Base-by-base conservation (phyloP, 1,140 invertebrate genomes). In the Arion vulgaris region DNA sequence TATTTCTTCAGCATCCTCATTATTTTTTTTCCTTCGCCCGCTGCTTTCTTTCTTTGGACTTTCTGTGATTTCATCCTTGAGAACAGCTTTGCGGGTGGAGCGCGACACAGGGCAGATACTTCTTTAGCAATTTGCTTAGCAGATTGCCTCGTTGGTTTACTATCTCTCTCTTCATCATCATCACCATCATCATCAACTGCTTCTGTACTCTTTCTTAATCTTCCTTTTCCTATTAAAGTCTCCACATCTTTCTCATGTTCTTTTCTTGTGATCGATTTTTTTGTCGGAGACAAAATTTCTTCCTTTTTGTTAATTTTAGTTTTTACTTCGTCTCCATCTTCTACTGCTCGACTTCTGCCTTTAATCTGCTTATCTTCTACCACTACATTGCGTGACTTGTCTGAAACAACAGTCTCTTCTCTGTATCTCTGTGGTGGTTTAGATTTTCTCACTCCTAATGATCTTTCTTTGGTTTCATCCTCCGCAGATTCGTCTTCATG, bases 221-320 rank as follows among this genome's bases (percentile, higher is more conserved):
- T 83, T 77, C 83, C 57, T n/a, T 39, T 79, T 38, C 39, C 72
- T 26, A 36, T 82, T 1, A 19, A 36, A 68, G n/a, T 15, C 28
- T 34, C 66, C 62, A 32, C 26, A 38, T 76, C 71, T 53, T n/a
- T 68, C 45, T 66, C 79, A 49, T 84, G 72, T 26, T 77, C 72
- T 80, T 86, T 85, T 53, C 75, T 72, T 4, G 80, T 76, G 23
- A 76, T 78, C 36, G 83, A 83, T 69, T 73, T 83, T 73, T 87
- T 85, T 34, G 69, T 72, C 68, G 86, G 85, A 51, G 13, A 34
- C 5, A 28, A 32, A 32, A 32, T 32, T 66, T 80, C 78, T 13
- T 38, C 73, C 13, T 38, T 80, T 45, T 69, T 80, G 32, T 71
- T 66, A 11, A 62, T 23, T 23, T 36, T 45, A 45, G 72, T 81